These are phyloP conservation scores for Spicauda simplicius DNA, from an alignment of 2,888 invertebrate species.

Conservation along the genomic window DNA sequence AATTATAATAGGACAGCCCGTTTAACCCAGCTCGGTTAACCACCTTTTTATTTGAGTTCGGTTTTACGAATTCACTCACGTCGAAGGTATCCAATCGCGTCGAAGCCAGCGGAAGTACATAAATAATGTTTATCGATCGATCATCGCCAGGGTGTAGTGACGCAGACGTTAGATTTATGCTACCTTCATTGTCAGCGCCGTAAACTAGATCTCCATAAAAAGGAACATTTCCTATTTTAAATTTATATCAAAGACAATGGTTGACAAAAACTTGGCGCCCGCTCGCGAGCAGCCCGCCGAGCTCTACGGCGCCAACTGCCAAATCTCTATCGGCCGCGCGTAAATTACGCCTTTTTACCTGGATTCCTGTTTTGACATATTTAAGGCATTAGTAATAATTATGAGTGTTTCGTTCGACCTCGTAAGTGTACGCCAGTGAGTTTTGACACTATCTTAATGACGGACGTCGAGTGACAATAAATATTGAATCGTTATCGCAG, in stretches of 20 bases:
- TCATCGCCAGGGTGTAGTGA: conserved; percentile 77
- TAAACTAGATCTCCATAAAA: conserved; percentile 85
- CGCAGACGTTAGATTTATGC: conserved; percentile 81
- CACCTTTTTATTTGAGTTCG: conserved; percentile 44
- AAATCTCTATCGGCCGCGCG: conserved; percentile 84
- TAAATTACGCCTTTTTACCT: conserved; percentile 85
- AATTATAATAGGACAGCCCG: conserved; percentile 24
- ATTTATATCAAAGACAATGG: conserved; percentile 85
- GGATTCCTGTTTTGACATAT: conserved; percentile 85
- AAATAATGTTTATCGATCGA: conserved; percentile 84
- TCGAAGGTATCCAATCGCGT: conserved; percentile 43
- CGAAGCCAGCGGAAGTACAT: conserved; percentile 76
- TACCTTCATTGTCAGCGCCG: conserved; percentile 81
- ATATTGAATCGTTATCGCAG: conserved; percentile 81
- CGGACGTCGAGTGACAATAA: conserved; percentile 82
- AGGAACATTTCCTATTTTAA: conserved; percentile 84
- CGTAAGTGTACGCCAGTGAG: conserved; percentile 75
- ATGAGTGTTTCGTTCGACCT: conserved; percentile 76
- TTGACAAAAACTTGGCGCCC: conserved; percentile 83
- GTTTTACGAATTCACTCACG: conserved; percentile 65
- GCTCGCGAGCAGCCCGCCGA: conserved; percentile 65
- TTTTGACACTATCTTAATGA: conserved; percentile 85
- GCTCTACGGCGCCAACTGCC: conserved; percentile 81
- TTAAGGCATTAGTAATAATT: conserved; percentile 85
- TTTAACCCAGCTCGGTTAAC: conserved; percentile 16